A percentile compares a stretch with the other conserved stretches of the same genome.
phyloP scores from a whole-genome alignment of 2,888 invertebrate species.

The Creontiades dilutus region DNA sequence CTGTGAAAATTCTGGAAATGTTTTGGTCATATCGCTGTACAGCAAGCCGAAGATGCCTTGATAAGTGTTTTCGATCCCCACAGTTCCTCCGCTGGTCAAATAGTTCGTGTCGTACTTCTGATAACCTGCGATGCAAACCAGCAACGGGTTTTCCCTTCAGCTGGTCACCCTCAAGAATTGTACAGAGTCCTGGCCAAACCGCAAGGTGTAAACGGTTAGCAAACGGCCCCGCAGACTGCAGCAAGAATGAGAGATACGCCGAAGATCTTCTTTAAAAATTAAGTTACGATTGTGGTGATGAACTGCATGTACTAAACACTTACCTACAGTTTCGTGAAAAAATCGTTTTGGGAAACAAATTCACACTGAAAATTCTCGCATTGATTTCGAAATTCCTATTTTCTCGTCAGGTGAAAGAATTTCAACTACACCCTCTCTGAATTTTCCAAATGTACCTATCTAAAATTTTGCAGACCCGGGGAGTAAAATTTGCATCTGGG shows the following conservation, averaged over 20 bases:
- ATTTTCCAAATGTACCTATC: no score
- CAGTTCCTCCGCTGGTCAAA: not conserved
- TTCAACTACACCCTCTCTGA: no score
- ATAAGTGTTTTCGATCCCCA: not conserved
- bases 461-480: no score
- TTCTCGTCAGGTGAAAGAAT: no score
- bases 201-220: not conserved
- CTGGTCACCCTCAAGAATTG: not conserved
- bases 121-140: slow-evolving; percentile 11
- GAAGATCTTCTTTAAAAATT: not conserved
- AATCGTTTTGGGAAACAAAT: no score
- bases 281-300: not conserved
- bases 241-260: not conserved
- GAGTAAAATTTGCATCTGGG: no score
- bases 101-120: slow-evolving; percentile 13
- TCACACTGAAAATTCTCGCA: no score
- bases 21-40: not conserved
- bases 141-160: slow-evolving; percentile 21
- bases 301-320: no score
- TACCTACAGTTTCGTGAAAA: no score
- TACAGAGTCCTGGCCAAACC: slow-evolving; percentile 5
- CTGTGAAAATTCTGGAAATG: not conserved
- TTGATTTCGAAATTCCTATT: no score
- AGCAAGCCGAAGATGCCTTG: not conserved
- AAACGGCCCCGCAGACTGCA: not conserved